phyloP scores from a whole-genome alignment of 2,797 vertebrate species.

The Geotrypetes seraphini region DNA sequence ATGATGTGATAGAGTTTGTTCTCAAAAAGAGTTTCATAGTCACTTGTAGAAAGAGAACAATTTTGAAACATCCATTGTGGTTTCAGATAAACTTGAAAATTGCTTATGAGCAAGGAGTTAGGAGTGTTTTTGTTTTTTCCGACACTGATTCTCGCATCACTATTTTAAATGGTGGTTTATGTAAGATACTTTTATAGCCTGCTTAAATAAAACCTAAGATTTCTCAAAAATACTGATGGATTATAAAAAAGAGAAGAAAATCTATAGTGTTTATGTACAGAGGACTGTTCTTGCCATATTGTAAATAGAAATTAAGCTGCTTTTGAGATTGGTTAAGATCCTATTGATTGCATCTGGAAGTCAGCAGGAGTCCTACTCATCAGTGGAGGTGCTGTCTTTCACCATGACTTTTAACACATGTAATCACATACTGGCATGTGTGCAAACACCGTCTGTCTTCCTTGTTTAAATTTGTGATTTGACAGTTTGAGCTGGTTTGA shows the following conservation, averaged over 20 bases:
- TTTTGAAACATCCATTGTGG: background rate
- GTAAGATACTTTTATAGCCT: conserved; percentile 36
- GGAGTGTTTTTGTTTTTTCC: conserved; percentile 1
- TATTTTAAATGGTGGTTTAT: conserved; percentile 27
- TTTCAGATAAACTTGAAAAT: background rate
- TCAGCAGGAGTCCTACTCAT: background rate
- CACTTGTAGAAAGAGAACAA: background rate
- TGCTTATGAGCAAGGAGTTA: background rate
- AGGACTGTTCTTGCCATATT: conserved; percentile 32
- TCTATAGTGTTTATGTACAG: conserved; percentile 37
- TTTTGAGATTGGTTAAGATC: background rate
- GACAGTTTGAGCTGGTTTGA: too few species aligned
- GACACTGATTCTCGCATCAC: background rate
- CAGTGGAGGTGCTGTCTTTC: background rate
- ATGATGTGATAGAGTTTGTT: too few species aligned
- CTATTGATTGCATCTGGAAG: background rate
- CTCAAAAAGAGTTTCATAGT: background rate
- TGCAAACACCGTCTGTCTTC: too few species aligned
- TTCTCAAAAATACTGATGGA: conserved; percentile 4
- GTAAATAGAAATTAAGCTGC: conserved; percentile 13
- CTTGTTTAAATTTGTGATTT: too few species aligned
- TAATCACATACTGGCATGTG: too few species aligned
- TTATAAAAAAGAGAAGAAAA: conserved; percentile 13
- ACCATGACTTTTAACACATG: too few species aligned
- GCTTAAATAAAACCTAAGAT: conserved; percentile 28